Percentiles rank a stretch among this genome's conserved stretches.
Conservation (phyloP, 2,888 invertebrate species). For the Endotricha flammealis region DNA sequence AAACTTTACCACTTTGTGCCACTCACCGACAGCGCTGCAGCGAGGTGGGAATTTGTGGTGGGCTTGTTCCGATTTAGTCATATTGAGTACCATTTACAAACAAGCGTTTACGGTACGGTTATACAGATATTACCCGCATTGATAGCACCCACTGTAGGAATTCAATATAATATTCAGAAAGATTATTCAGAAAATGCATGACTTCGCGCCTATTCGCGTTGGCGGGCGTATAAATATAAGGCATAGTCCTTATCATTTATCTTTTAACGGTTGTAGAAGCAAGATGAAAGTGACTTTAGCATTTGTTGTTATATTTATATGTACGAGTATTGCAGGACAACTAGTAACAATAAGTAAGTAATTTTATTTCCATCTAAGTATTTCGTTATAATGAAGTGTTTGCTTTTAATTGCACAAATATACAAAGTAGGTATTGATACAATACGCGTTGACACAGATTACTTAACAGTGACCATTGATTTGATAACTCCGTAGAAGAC, state of each 20-base stretch:
- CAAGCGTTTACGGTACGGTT: not conserved
- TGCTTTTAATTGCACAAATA: no score
- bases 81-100: no score
- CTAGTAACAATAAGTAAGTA: conserved; percentile 12
- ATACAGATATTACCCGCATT: conserved; percentile 5
- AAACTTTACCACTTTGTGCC: no score
- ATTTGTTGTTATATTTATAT: conserved; percentile 7
- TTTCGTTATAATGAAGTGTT: no score
- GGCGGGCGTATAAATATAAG: conserved; percentile 2
- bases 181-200: conserved; percentile 1
- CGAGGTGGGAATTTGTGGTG: no score
- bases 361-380: not conserved
- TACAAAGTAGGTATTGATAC: no score
- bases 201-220: not conserved
- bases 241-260: conserved; percentile 8
- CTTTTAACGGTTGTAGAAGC: not conserved
- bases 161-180: conserved; percentile 1
- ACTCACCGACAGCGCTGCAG: no score
- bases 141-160: not conserved
- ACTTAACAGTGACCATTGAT: no score
- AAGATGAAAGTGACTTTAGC: conserved; percentile 13
- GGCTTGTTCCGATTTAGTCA: no score
- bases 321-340: conserved; percentile 6
- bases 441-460: no score
- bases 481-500: no score